Evolutionary conservation across 2,888 invertebrate genomes (phyloP).

Genomic region (Epirrhoe alternata): DNA sequence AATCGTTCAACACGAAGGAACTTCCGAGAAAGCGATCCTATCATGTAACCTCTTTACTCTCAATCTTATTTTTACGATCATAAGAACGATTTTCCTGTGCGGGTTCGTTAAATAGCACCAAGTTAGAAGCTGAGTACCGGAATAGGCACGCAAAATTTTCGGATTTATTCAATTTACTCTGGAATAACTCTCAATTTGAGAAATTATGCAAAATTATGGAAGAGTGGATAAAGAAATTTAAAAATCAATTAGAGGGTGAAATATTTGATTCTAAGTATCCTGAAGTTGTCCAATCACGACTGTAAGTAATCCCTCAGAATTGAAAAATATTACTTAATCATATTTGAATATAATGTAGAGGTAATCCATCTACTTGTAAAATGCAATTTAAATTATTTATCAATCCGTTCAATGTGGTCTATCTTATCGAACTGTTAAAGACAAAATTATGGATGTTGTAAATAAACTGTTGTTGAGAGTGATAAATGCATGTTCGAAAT

Average conservation of each 20-base stretch:
- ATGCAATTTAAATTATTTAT: not conserved
- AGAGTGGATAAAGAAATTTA: slow-evolving; percentile 17
- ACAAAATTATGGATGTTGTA: not conserved
- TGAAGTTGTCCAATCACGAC: slow-evolving; percentile 11
- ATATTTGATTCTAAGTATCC: slow-evolving; percentile 1
- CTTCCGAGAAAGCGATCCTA: slow-evolving; percentile 31
- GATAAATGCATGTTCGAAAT: not conserved
- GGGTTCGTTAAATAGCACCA: slow-evolving; percentile 5
- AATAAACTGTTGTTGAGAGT: not conserved
- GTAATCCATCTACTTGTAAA: too few relatives aligned
- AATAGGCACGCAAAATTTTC: slow-evolving; percentile 3
- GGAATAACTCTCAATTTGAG: slow-evolving; percentile 29
- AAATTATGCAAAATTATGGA: slow-evolving; percentile 26
- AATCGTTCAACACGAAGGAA: slow-evolving; percentile 45
- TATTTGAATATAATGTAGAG: too few relatives aligned
- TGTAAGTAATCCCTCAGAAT: slow-evolving; percentile 8
- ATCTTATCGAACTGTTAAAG: not conserved
- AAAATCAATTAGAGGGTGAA: slow-evolving; percentile 20
- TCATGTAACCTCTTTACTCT: slow-evolving; percentile 16
- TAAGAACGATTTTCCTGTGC: slow-evolving; percentile 24
- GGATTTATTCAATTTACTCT: slow-evolving; percentile 31
- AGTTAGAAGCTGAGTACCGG: slow-evolving; percentile 19
- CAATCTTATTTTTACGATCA: slow-evolving; percentile 15
- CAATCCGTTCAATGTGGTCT: not conserved
- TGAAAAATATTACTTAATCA: too few relatives aligned